These are phyloP conservation scores for Prionace glauca DNA, from an alignment of 2,797 vertebrate genomes.

Conservation along the genomic window DNA sequence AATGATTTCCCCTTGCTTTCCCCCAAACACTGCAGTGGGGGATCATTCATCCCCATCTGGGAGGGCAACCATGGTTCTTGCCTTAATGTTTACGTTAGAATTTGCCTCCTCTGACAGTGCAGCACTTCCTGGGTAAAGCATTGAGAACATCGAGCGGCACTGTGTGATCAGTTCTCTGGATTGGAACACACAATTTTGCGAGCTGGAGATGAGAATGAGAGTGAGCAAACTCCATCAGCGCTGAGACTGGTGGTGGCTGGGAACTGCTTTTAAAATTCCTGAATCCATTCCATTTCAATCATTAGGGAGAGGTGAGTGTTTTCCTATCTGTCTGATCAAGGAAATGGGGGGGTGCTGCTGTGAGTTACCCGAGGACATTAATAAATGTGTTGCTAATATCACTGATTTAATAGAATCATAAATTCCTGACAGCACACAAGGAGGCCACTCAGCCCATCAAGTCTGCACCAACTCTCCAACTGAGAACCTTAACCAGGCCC, in stretches of 20 bases:
- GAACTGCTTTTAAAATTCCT: not conserved
- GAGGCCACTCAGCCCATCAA: no score
- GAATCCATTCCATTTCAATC: not conserved
- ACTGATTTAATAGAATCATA: not conserved
- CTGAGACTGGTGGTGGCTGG: not conserved
- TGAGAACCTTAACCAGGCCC: no score
- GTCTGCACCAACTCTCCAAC: no score
- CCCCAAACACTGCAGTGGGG: not conserved
- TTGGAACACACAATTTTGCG: not conserved
- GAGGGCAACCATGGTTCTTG: not conserved
- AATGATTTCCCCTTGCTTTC: not conserved
- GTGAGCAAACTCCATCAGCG: not conserved
- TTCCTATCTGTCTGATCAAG: not conserved
- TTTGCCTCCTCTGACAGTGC: not conserved
- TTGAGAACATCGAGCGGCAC: not conserved
- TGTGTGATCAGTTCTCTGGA: not conserved
- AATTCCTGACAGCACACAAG: not conserved
- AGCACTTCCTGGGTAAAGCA: not conserved
- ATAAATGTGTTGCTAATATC: not conserved
- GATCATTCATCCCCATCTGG: not conserved
- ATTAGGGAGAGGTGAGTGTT: not conserved
- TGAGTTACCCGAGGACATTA: not conserved
- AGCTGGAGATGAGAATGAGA: not conserved
- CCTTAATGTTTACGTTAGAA: not conserved
- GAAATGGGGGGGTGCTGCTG: not conserved